phyloP scores from a whole-genome alignment of 2,888 invertebrate species.

The Scaptomyza parva region DNA sequence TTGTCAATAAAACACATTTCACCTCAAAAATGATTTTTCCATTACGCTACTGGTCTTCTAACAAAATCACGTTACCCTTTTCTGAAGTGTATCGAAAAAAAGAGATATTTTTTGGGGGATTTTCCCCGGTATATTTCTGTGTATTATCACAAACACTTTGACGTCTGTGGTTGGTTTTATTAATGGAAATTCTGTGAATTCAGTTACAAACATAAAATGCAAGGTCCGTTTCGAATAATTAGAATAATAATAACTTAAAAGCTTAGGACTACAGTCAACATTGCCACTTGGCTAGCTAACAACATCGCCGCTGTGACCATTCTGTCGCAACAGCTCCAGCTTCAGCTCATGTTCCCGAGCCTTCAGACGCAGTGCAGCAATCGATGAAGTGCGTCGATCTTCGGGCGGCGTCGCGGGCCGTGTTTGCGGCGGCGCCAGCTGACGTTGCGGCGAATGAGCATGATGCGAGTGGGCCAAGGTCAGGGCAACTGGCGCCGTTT shows the following conservation, averaged over 20 bases:
- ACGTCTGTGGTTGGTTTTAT: conserved; percentile 55
- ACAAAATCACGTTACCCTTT: neutral
- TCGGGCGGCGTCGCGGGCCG: conserved; percentile 87
- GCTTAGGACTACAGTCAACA: conserved; percentile 57
- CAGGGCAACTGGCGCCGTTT: conserved; percentile 67
- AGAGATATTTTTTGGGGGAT: neutral
- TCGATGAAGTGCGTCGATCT: conserved; percentile 93
- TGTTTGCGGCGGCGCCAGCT: conserved; percentile 84
- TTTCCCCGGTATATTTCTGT: conserved; percentile 19
- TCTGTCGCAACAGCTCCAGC: conserved; percentile 92
- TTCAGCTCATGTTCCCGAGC: conserved; percentile 95
- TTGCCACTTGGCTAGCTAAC: conserved; percentile 87
- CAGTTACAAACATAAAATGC: conserved; percentile 59
- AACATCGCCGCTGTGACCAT: conserved; percentile 89
- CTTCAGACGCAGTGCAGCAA: conserved; percentile 93
- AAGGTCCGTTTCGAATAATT: conserved; percentile 50
- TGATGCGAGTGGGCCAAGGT: conserved; percentile 55
- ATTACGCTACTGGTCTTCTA: neutral
- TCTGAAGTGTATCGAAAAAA: neutral
- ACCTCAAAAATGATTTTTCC: neutral
- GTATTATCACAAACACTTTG: conserved; percentile 54
- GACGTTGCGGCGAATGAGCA: conserved; percentile 74
- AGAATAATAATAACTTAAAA: conserved; percentile 57
- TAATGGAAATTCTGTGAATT: conserved; percentile 60
- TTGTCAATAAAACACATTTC: neutral